Evolutionary conservation across 2,888 invertebrate species (phyloP).

Genomic region (Latheticus oryzae): DNA sequence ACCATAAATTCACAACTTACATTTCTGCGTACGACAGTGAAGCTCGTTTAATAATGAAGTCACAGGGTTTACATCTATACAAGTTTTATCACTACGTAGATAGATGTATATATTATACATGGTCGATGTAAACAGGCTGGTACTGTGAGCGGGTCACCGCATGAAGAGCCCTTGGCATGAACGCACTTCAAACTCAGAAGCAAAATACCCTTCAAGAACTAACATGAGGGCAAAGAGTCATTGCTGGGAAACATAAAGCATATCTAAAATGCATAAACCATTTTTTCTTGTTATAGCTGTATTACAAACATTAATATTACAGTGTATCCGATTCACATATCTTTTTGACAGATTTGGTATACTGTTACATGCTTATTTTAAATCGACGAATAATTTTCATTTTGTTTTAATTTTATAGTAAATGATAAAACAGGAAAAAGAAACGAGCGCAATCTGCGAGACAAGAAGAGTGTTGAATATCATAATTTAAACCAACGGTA

Average conservation of each 20-base stretch:
- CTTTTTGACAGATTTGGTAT: no score
- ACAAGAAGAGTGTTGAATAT: slow-evolving; percentile 2
- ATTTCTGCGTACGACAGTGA: slow-evolving; percentile 47
- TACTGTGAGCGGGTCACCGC: slow-evolving; percentile 53
- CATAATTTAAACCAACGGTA: slow-evolving; percentile 1
- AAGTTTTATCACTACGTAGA: slow-evolving; percentile 64
- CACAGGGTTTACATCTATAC: slow-evolving; percentile 60
- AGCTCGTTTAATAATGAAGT: slow-evolving; percentile 60
- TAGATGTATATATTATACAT: slow-evolving; percentile 64
- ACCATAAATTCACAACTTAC: slow-evolving; percentile 54
- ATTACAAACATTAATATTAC: no score
- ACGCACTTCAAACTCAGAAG: slow-evolving; percentile 55
- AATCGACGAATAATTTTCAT: no score
- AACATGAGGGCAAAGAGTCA: slow-evolving; percentile 36
- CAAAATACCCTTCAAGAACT: slow-evolving; percentile 51
- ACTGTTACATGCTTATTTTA: no score
- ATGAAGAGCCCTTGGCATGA: slow-evolving; percentile 51
- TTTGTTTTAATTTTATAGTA: no score
- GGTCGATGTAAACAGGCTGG: slow-evolving; percentile 59
- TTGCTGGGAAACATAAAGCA: slow-evolving; percentile 5
- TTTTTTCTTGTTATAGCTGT: no score
- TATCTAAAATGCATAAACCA: slow-evolving; percentile 13
- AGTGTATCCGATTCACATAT: no score
- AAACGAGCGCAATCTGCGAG: no score
- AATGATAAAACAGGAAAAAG: no score